Evolutionary conservation across 2,888 invertebrate genomes (phyloP).

Genomic region (Caenorhabditis zanzibari): DNA sequence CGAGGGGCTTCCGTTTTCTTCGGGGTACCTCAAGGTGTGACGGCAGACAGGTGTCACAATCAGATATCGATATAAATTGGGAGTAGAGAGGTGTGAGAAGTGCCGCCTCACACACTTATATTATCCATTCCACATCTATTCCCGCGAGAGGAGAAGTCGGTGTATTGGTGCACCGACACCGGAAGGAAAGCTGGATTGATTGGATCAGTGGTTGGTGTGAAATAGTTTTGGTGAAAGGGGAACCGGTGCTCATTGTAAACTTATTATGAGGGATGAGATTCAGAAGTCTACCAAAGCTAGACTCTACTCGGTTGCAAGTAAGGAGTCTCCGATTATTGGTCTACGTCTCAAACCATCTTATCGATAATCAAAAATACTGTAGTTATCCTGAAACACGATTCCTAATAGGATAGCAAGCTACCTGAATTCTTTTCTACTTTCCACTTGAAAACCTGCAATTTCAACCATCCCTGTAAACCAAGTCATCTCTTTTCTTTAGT

Average conservation of each 20-base stretch:
- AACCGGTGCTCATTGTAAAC: too few relatives aligned
- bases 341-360: too few relatives aligned
- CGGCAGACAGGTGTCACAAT: conserved; percentile 57
- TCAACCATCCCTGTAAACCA: conserved; percentile 29
- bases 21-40: conserved; percentile 4
- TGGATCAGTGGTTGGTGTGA: conserved; percentile 6
- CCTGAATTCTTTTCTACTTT: neutral
- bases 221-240: neutral
- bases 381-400: neutral
- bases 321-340: too few relatives aligned
- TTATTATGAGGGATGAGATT: too few relatives aligned
- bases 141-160: neutral
- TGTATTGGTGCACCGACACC: conserved; percentile 7
- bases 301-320: too few relatives aligned
- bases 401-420: neutral
- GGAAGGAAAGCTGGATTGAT: conserved; percentile 54
- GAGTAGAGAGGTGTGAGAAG: conserved; percentile 49
- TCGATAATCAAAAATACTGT: too few relatives aligned
- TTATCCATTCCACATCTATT: conserved; percentile 22
- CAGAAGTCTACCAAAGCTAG: too few relatives aligned
- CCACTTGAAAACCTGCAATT: conserved; percentile 1
- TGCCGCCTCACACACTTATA: conserved; percentile 46
- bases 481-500: neutral
- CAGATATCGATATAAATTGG: conserved; percentile 62
- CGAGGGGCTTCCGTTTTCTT: conserved; percentile 12